These are phyloP conservation scores for Drosophila eohydei DNA, from an alignment of 2,888 invertebrate species.

Conservation along the genomic window DNA sequence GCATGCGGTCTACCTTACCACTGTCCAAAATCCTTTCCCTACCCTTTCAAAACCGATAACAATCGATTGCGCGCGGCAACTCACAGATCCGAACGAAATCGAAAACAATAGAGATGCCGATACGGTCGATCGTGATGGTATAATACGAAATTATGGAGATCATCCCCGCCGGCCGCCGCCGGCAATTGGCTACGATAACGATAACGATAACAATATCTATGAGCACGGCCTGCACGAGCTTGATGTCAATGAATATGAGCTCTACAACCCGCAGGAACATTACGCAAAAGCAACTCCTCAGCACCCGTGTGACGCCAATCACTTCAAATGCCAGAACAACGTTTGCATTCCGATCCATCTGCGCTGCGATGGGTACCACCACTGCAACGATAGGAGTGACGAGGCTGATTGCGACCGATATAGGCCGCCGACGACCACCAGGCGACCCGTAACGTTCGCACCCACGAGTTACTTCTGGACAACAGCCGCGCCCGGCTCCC, in stretches of 20 bases:
- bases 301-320: constrained; percentile 85
- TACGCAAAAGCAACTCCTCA: constrained; percentile 67
- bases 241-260: constrained; percentile 62
- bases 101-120: constrained; percentile 39
- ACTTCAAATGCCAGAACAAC: constrained; percentile 87
- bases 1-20: constrained; percentile 50
- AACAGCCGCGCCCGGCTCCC: constrained; percentile 6
- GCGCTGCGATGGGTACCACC: constrained; percentile 86
- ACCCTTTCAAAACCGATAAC: constrained; percentile 11
- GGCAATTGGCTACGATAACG: constrained; percentile 3
- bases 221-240: constrained; percentile 38
- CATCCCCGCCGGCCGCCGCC: constrained; percentile 39
- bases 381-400: constrained; percentile 88
- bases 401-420: constrained; percentile 85
- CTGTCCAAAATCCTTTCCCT: neutral
- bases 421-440: constrained; percentile 35
- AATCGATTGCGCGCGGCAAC: constrained; percentile 21
- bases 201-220: constrained; percentile 16
- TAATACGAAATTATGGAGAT: constrained; percentile 68
- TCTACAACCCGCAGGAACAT: constrained; percentile 50
- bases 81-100: constrained; percentile 35
- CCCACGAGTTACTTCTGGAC: constrained; percentile 24
- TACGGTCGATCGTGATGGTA: constrained; percentile 67
- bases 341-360: constrained; percentile 86
- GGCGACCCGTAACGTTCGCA: constrained; percentile 31